A percentile compares a stretch with the other conserved stretches of the same genome.
phyloP scores from a whole-genome alignment of 1,140 invertebrate genomes.

The Sipha flava region DNA sequence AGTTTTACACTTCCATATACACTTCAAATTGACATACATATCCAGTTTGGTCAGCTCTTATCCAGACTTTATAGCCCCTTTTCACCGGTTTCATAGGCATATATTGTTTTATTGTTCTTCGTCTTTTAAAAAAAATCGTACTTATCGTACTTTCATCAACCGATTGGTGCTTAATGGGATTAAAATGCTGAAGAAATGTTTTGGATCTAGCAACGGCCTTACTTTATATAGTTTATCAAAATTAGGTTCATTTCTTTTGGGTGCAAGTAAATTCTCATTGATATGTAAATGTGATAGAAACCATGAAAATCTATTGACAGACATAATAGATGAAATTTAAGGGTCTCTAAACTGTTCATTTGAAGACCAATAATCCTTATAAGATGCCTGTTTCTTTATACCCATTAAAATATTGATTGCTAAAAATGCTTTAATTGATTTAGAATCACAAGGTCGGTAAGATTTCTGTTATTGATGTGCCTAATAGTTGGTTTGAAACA shows the following conservation, averaged over 20 bases:
- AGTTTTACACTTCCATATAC: neutral
- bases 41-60: neutral
- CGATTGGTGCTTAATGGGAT: slow-evolving; percentile 10
- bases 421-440: neutral
- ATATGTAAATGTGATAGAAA: slow-evolving; percentile 32
- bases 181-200: neutral
- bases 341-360: neutral
- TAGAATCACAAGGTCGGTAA: too few relatives aligned
- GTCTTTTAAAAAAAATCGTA: slow-evolving; percentile 32
- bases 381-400: neutral
- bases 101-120: slow-evolving; percentile 25
- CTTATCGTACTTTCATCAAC: slow-evolving; percentile 34
- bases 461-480: neutral
- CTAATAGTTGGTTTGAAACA: neutral
- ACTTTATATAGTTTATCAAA: slow-evolving; percentile 34
- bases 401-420: neutral
- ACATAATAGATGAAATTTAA: slow-evolving; percentile 19
- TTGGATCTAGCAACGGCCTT: slow-evolving; percentile 18
- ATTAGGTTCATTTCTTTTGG: neutral
- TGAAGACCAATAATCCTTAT: slow-evolving; percentile 30
- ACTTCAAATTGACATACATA: neutral
- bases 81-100: slow-evolving; percentile 30
- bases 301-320: slow-evolving; percentile 29
- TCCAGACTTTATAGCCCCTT: slow-evolving; percentile 33
- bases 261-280: slow-evolving; percentile 17